Base-by-base conservation (phyloP, 1,140 invertebrate species). In the Centruroides sculpturatus region DNA sequence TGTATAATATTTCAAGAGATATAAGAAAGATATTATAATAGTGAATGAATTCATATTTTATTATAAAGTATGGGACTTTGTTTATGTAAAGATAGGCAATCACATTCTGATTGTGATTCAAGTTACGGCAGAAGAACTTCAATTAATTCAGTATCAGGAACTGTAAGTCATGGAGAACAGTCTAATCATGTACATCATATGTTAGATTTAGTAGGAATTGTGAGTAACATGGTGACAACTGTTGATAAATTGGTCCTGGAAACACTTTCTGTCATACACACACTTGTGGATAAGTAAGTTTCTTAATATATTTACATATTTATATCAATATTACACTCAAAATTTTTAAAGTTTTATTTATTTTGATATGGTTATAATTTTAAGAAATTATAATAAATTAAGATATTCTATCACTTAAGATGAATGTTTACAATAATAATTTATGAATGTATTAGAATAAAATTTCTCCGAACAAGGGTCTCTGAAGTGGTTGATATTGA, bases 241-340 rank as follows among this genome's bases (percentile, higher is more conserved):
- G 80, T 87, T 35, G 84, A 88, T 68, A 79, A 80, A 65, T 76
- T 91, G 52, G 85, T 93, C 13, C 74, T 88, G 13, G 85, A 92
- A 70, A 89, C 87, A 34, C 74, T 92, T 4, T 77, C 79, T 58
- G 78, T 90, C 13, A 87, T 92, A 64, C 80, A 86, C 62, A 83
- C 84, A 36, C 76, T 91, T 54, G 86, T 91, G 62, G 87, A 92
- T 73, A 89, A 87, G 86, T 88, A 79, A 76, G 79, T 76, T 23
- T 54, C 6, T 41, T 66, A 35, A 23, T 46, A 4, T 10, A 11
- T 7, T 61, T 57, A 3, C 23, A 23, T 23, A 23, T 23, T 23
- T 23, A 23, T 23, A 23, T 23, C 23, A 23, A 23, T 23, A 23
- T 23, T 23, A 23, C 23, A 23, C 23, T 23, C 23, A 23, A 23